phyloP scores from a whole-genome alignment of 53 echinoderm and acorn worm species.

The Echinarachnius parma region DNA sequence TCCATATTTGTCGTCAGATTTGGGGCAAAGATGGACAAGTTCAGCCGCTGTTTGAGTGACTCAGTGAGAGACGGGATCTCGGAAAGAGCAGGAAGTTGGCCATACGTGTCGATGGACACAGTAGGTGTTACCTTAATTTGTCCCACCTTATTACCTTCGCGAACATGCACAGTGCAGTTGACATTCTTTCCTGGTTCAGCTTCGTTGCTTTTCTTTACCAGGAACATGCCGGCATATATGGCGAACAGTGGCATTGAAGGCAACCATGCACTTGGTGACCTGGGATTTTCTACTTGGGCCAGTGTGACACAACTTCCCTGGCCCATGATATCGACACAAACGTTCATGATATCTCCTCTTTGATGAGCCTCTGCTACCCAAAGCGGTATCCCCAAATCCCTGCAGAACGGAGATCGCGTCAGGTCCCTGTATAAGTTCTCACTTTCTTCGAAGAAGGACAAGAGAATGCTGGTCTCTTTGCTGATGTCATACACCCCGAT shows the following conservation, averaged over 20 bases:
- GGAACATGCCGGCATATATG: constrained; percentile 1
- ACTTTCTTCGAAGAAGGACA: constrained; percentile 29
- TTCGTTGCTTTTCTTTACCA: constrained; percentile 2
- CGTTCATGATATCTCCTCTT: constrained; percentile 32
- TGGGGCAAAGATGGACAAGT: constrained; percentile 19
- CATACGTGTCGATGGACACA: constrained; percentile 17
- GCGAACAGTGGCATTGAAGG: constrained; percentile 16
- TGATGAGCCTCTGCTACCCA: constrained; percentile 54
- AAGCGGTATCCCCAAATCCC: constrained; percentile 31
- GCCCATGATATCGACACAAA: constrained; percentile 55
- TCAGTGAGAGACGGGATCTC: constrained; percentile 49
- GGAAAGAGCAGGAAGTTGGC: constrained; percentile 34
- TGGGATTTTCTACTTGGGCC: constrained; percentile 57
- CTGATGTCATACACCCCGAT: constrained; percentile 51
- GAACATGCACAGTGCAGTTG: constrained; percentile 16
- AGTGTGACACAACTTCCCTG: constrained; percentile 42
- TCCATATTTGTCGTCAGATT: constrained; percentile 16
- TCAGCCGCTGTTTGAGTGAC: constrained; percentile 16
- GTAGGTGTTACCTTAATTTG: constrained; percentile 40
- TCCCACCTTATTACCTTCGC: constrained; percentile 23
- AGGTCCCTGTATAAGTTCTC: too few relatives aligned
- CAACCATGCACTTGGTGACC: constrained; percentile 31
- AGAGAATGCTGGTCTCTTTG: constrained; percentile 16
- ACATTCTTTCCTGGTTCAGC: background rate
- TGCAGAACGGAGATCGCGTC: too few relatives aligned